These are phyloP conservation scores for Cheilosia grossa DNA, from an alignment of 2,888 invertebrate species.

Conservation along the genomic window DNA sequence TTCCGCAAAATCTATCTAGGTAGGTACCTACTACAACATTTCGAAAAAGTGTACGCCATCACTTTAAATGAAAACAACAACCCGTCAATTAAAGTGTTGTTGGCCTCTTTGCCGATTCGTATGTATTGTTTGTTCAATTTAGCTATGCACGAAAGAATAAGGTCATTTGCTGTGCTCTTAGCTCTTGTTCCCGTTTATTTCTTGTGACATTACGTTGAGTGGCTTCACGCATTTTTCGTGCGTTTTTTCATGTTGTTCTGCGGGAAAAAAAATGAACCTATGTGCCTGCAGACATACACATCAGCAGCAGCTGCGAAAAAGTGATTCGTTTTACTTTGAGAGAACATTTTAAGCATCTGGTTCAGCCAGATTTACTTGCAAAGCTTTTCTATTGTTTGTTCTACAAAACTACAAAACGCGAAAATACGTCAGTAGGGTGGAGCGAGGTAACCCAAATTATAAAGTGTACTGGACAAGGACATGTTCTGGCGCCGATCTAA, in stretches of 20 bases:
- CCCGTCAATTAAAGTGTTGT: constrained; percentile 41
- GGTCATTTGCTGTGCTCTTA: constrained; percentile 52
- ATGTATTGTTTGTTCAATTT: constrained; percentile 33
- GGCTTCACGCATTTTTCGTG: constrained; percentile 33
- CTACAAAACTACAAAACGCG: too few relatives aligned
- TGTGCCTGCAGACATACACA: constrained; percentile 31
- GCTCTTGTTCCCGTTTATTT: constrained; percentile 46
- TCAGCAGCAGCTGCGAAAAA: not conserved
- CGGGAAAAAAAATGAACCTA: not conserved
- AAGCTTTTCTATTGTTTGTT: not conserved
- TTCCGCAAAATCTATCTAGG: not conserved
- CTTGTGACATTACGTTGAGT: constrained; percentile 55
- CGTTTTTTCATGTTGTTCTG: constrained; percentile 8
- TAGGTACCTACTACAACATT: constrained; percentile 15
- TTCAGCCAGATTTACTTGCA: not conserved
- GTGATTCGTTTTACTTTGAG: not conserved
- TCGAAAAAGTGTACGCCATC: constrained; percentile 8
- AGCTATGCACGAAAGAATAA: constrained; percentile 26
- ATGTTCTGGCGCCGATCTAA: not conserved
- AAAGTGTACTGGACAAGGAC: not conserved
- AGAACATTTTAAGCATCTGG: not conserved
- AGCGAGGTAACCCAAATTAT: not conserved
- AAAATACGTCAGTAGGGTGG: too few relatives aligned
- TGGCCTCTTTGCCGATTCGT: constrained; percentile 21
- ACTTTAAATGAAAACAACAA: constrained; percentile 47